Evolutionary conservation across 2,888 invertebrate genomes (phyloP), one percentile per base, ranked within the genome.

Genomic region (Leptinotarsa haldemani): DNA sequence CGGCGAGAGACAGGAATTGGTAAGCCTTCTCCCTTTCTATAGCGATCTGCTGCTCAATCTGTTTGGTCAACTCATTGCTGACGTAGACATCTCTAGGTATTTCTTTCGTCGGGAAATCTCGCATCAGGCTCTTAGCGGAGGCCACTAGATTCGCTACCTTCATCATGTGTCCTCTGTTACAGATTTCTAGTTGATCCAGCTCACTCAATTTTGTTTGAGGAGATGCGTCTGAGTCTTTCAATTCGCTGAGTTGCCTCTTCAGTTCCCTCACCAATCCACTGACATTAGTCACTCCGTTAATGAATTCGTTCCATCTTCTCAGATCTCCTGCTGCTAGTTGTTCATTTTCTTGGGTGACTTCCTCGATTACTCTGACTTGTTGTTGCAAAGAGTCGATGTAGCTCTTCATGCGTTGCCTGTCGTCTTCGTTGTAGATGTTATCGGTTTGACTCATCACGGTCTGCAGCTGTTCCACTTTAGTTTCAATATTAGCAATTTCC

Each of bases 21-120:
- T 95, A 86, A 0, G 95, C 89, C 68, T 94, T 92, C 76, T 95
- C 95, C 75, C 94, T 90, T 87, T 96, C 94, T 7, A 90, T 89
- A 47, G 90, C 89, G 12, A 96, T 91, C 22, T 90, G 89, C 78
- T 93, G 92, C 79, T 94, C 94, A 9, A 94, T 89, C 80, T 92
- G 91, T 83, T 91, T 92, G 1, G 92, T 92, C 20, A 90, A 89
- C 79, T 95, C 94, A 74, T 93, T 91, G 58, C 92, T 90, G 15
- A 86, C 85, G 83, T 92, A 93, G 0, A 94, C 89, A 78, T 93
- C 92, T 66, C 90, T 87, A 0, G 95, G 94, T 70, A 93, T 91
- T 82, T 92, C 91, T 77, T 91, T 91, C 30, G 91, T 92, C 0
- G 94, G 93, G 84, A 93, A 93, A 79, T 92, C 91, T 78, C 92